Evolutionary conservation across 2,113 vertebrate genomes (phyloP).

Genomic region (Oxygymnocypris stewartii): DNA sequence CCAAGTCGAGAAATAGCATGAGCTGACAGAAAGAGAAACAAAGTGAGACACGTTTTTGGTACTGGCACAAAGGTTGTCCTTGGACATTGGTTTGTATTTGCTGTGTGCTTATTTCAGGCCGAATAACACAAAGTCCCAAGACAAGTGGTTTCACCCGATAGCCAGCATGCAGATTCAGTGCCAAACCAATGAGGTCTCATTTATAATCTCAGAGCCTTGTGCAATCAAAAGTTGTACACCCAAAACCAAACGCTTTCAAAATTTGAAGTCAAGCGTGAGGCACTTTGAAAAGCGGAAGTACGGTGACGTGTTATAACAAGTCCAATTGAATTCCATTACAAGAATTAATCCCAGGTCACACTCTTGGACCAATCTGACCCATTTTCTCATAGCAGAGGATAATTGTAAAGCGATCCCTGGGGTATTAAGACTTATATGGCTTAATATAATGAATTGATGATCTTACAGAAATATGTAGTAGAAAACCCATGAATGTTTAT

Average conservation of each 20-base stretch:
- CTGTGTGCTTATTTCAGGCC: conserved; percentile 4
- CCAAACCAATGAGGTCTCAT: not conserved
- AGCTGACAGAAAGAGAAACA: conserved; percentile 43
- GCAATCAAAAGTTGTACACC: conserved; percentile 7
- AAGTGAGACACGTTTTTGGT: conserved; percentile 9
- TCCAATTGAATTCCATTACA: conserved; percentile 3
- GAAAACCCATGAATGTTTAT: too few species aligned
- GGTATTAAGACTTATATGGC: too few species aligned
- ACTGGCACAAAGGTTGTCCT: conserved; percentile 29
- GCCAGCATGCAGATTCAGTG: conserved; percentile 11
- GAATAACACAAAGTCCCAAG: conserved; percentile 6
- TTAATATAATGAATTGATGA: too few species aligned
- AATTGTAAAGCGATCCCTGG: not conserved
- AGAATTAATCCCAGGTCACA: not conserved
- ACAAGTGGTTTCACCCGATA: not conserved
- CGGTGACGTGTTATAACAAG: conserved; percentile 12
- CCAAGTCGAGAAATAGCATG: not conserved
- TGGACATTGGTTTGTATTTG: not conserved
- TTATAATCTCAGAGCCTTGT: conserved; percentile 8
- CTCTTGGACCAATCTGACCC: not conserved
- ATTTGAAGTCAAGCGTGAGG: conserved; percentile 1
- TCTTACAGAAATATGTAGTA: too few species aligned
- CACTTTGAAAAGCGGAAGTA: not conserved
- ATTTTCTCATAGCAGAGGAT: not conserved
- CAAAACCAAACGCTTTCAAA: conserved; percentile 5